A percentile compares a stretch with the other conserved stretches of the same genome.
Evolutionary conservation across 2,113 vertebrate genomes (phyloP).

Genomic region (Paraplagusia blochii): DNA sequence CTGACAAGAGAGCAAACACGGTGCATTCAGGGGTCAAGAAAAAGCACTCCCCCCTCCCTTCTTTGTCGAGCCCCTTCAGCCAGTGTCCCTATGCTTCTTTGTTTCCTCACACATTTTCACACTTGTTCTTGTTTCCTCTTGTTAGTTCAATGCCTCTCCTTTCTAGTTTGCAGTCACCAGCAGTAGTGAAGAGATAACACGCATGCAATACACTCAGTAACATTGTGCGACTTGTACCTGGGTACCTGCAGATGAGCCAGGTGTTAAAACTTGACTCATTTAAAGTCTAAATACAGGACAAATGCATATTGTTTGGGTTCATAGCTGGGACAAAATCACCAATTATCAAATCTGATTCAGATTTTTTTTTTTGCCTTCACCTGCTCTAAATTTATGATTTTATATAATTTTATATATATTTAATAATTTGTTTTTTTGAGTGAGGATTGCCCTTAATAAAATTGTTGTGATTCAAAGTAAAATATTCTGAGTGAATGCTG

Average conservation of each 20-base stretch:
- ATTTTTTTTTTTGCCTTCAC: too few relatives aligned
- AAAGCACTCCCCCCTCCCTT: constrained; percentile 42
- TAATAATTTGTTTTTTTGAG: too few relatives aligned
- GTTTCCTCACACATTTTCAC: constrained; percentile 46
- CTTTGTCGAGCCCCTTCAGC: constrained; percentile 49
- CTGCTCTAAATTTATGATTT: too few relatives aligned
- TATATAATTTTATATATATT: too few relatives aligned
- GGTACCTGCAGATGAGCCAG: constrained; percentile 6
- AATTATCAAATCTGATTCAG: too few relatives aligned
- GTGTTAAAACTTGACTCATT: constrained; percentile 7
- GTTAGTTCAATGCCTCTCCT: constrained; percentile 23
- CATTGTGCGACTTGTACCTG: constrained; percentile 11
- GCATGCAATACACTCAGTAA: constrained; percentile 16
- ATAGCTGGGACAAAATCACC: too few relatives aligned
- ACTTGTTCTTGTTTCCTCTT: constrained; percentile 28
- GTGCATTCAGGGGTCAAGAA: constrained; percentile 69
- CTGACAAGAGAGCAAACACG: constrained; percentile 76
- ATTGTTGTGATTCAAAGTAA: too few relatives aligned
- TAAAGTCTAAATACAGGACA: too few relatives aligned
- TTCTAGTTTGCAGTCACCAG: constrained; percentile 5
- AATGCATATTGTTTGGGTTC: too few relatives aligned
- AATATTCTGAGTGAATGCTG: too few relatives aligned
- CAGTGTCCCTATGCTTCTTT: constrained; percentile 47
- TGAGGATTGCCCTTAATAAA: too few relatives aligned
- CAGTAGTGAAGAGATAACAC: neutral